Base-by-base conservation (phyloP, 2,113 vertebrate genomes). In the Cynoglossus semilaevis region DNA sequence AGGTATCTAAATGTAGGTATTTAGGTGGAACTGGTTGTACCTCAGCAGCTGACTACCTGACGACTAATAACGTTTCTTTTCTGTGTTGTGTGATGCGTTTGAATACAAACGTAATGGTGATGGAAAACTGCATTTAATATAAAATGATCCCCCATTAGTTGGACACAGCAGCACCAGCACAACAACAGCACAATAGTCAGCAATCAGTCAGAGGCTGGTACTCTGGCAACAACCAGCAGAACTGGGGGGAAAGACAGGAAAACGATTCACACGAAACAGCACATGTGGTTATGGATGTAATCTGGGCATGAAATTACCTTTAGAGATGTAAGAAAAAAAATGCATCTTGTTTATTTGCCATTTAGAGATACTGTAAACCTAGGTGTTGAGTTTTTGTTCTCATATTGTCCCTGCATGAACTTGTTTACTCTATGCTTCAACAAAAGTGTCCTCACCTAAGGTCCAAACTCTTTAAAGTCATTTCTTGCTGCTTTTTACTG, bases 401-500 rank as follows among this genome's bases (percentile, higher is more conserved):
- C 15, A 1, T 37, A 13, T n/a, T 46, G 8, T 59, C 36, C 67
- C 56, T 71, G 62, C 45, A 6, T 22, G 52, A 54, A 72, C 41
- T 58, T 58, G 51, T 62, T 69, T 69, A 56, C 47, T 45, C 64
- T 67, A 10, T 1, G 12, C 62, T 79, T 56, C 35, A 81, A 73
- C 72, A 66, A 42, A 83, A 13, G 40, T 15, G 18, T 40, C 60
- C 49, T 36, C 7, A 13, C 42, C 63, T 43, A 6, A 22, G 19
- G 46, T 12, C 58, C 22, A 7, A 35, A 49, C 71, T 57, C 56
- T 18, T 9, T 64, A 50, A 77, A 73, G 67, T 42, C 18, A 48
- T 38, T 18, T 47, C 52, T 3, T 2, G 15, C 63, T 64, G 69
- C 72, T 78, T 77, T 62, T 77, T 62, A 61, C 76, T 84, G 63